These are phyloP conservation scores for Turritopsis dohrnii DNA, from an alignment of 30 jellyfish, hydroid and myxozoan species.

Conservation along the genomic window DNA sequence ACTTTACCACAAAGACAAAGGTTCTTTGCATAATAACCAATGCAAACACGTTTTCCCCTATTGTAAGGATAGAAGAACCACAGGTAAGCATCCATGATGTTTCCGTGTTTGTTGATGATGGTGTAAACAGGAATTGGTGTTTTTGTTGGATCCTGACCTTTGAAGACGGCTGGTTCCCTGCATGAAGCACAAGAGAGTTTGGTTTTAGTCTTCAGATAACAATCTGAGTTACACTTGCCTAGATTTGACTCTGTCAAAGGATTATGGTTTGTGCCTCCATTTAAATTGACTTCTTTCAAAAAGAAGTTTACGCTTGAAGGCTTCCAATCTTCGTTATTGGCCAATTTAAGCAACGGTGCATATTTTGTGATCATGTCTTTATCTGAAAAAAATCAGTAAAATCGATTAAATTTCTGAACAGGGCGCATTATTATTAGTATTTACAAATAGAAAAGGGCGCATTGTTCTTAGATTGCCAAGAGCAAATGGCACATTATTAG, in stretches of 20 bases:
- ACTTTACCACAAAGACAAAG: not conserved
- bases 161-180: not conserved
- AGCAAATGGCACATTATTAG: no score
- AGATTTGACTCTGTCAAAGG: not conserved
- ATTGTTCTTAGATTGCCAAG: no score
- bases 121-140: not conserved
- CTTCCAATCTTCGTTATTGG: not conserved
- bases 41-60: constrained; percentile 3
- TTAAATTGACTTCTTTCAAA: not conserved
- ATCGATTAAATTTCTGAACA: not conserved
- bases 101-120: not conserved
- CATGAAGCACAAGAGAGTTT: not conserved
- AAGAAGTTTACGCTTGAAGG: constrained; percentile 5
- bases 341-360: not conserved
- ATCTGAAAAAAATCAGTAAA: not conserved
- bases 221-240: not conserved
- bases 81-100: not conserved
- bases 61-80: constrained; percentile 2
- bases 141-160: not conserved
- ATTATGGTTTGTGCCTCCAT: not conserved
- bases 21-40: not conserved
- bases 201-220: not conserved
- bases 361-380: not conserved
- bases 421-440: not conserved
- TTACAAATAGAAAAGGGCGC: no score